Evolutionary conservation across 2,797 vertebrate genomes (phyloP).

Genomic region (Dipus sagitta): DNA sequence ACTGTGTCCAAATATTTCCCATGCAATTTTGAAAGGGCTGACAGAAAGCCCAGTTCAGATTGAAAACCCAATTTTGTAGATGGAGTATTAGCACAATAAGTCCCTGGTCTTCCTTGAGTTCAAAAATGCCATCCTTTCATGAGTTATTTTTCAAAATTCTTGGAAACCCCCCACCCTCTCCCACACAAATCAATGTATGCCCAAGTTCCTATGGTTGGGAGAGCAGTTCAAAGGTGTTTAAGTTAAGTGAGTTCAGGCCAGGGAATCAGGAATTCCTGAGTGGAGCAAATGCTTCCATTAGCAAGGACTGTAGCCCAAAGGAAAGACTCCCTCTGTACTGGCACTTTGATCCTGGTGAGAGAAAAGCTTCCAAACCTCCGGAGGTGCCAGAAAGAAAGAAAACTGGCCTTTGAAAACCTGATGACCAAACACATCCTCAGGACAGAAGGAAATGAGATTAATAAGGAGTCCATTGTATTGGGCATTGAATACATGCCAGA

Average conservation of each 20-base stretch:
- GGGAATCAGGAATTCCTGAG: background rate
- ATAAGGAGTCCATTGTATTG: slow-evolving; percentile 11
- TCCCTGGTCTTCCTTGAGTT: background rate
- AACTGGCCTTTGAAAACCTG: background rate
- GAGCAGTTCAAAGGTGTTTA: background rate
- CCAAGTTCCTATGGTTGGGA: background rate
- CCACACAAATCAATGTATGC: background rate
- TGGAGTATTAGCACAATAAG: background rate
- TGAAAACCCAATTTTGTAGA: background rate
- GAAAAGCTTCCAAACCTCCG: background rate
- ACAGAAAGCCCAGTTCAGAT: background rate
- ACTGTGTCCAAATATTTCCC: background rate
- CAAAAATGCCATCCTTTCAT: background rate
- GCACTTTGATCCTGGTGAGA: background rate
- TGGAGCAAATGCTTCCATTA: background rate
- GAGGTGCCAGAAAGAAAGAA: background rate
- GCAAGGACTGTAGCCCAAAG: background rate
- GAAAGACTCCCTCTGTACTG: background rate
- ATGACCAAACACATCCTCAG: background rate
- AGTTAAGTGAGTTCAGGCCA: background rate
- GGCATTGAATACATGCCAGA: background rate
- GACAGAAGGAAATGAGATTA: slow-evolving; percentile 7
- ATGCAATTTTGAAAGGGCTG: background rate
- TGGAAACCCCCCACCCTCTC: too few species aligned
- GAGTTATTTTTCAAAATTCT: background rate